Evolutionary conservation across 2,888 invertebrate species (phyloP).

Genomic region (Dicyrtoma fusca): DNA sequence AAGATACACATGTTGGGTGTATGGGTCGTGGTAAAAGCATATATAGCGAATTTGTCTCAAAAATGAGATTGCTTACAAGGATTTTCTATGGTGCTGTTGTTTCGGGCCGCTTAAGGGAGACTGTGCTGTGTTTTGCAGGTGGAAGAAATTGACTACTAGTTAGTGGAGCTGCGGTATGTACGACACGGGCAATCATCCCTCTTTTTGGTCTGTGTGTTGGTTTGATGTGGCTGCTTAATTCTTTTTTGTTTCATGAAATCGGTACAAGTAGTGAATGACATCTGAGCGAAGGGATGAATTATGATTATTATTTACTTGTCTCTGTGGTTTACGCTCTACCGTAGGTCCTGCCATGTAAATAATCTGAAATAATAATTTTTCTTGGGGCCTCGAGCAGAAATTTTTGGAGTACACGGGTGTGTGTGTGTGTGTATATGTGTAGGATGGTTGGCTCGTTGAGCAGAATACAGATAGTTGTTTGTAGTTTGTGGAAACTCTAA

Average conservation of each 20-base stretch:
- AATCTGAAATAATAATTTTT: background rate
- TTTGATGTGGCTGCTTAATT: background rate
- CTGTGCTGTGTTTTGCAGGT: no score
- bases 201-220: no score
- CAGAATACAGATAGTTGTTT: no score
- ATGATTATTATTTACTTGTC: slow-evolving; percentile 6
- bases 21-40: background rate
- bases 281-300: background rate
- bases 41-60: background rate
- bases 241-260: slow-evolving; percentile 4
- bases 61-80: slow-evolving; percentile 2
- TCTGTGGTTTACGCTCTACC: slow-evolving; percentile 7
- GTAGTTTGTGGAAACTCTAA: no score
- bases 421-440: no score
- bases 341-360: slow-evolving; percentile 4
- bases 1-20: background rate
- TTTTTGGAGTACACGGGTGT: no score
- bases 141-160: no score
- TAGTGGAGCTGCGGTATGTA: no score
- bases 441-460: no score
- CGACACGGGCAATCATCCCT: no score
- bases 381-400: no score
- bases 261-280: slow-evolving; percentile 5
- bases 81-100: background rate
- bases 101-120: no score